Conservation (phyloP, 2,888 invertebrate species). For the Drosophila kuntzei region DNA sequence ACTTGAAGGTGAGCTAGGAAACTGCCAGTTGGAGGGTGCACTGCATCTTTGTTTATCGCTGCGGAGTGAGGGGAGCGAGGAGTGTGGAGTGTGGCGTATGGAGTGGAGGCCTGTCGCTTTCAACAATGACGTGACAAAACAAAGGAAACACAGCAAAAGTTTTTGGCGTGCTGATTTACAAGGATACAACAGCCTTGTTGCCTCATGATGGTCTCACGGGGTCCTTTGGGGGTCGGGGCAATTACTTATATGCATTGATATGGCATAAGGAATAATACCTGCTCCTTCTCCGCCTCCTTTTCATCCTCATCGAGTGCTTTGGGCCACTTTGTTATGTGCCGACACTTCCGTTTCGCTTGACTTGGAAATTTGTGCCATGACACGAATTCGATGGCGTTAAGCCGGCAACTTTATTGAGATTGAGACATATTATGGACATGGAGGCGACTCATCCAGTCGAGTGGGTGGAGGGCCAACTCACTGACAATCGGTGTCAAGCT, state of each 20-base stretch:
- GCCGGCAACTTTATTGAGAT: constrained; percentile 74
- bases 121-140: constrained; percentile 73
- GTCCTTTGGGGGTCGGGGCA: constrained; percentile 17
- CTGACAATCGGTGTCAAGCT: constrained; percentile 63
- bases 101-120: constrained; percentile 33
- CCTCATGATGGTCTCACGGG: background rate
- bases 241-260: constrained; percentile 38
- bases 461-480: constrained; percentile 54
- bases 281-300: no score
- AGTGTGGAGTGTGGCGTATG: background rate
- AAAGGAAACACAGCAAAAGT: constrained; percentile 58
- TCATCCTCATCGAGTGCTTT: constrained; percentile 25
- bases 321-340: constrained; percentile 73
- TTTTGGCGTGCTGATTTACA: constrained; percentile 75
- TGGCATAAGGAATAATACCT: constrained; percentile 18
- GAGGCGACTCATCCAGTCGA: constrained; percentile 61
- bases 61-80: background rate
- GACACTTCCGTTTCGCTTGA: constrained; percentile 75
- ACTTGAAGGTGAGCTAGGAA: constrained; percentile 54
- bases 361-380: constrained; percentile 79
- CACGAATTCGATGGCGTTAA: constrained; percentile 70
- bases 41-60: constrained; percentile 53
- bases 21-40: constrained; percentile 42
- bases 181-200: constrained; percentile 64
- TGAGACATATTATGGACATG: constrained; percentile 80